Conservation (phyloP, 2,888 invertebrate species). For the Platycheirus rosarum region DNA sequence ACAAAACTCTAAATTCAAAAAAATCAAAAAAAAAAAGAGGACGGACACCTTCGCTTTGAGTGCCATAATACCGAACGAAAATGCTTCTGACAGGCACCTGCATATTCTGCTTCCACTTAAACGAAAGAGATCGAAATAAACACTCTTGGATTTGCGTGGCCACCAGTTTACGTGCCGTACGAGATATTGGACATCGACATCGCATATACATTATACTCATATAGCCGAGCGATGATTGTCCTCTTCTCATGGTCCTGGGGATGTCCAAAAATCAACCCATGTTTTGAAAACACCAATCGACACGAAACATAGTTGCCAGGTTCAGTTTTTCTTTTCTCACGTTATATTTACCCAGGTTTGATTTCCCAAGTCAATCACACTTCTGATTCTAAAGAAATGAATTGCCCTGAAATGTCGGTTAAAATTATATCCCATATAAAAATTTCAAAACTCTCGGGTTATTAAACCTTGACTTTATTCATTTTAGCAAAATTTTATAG, state of each 20-base stretch:
- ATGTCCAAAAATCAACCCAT: too few species aligned
- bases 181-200: constrained; percentile 21
- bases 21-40: too few species aligned
- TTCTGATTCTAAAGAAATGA: too few species aligned
- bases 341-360: too few species aligned
- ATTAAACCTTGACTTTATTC: too few species aligned
- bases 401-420: too few species aligned
- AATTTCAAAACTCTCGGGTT: too few species aligned
- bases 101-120: constrained; percentile 55
- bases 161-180: constrained; percentile 54
- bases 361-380: too few species aligned
- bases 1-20: constrained; percentile 51
- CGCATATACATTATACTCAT: not conserved
- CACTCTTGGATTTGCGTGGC: constrained; percentile 68
- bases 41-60: constrained; percentile 66
- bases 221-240: constrained; percentile 26
- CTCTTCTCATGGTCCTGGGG: not conserved
- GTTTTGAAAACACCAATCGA: not conserved
- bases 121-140: constrained; percentile 72
- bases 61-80: constrained; percentile 55
- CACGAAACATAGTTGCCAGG: not conserved
- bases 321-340: not conserved
- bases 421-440: too few species aligned
- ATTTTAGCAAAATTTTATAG: too few species aligned
- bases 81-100: constrained; percentile 65